Evolutionary conservation across 2,113 vertebrate genomes (phyloP).

Genomic region (Hemiscyllium ocellatum): DNA sequence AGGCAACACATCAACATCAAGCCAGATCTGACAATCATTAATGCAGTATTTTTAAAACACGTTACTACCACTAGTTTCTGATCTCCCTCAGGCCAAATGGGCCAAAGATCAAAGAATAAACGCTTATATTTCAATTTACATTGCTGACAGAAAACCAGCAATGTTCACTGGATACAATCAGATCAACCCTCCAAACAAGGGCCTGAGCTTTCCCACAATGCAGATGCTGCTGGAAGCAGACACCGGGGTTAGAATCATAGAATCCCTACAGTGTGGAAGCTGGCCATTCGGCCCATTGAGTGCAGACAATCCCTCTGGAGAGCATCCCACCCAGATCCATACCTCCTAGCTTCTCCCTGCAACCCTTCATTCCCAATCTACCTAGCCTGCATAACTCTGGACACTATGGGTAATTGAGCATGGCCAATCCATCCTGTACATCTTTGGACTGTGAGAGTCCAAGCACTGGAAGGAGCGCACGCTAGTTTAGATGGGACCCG

Average conservation of each 20-base stretch:
- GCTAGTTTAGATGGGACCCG: too few relatives aligned
- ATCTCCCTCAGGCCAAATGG: not conserved
- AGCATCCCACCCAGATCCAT: too few relatives aligned
- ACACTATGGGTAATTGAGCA: too few relatives aligned
- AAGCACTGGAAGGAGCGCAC: rapidly evolving
- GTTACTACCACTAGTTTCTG: not conserved
- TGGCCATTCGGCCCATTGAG: too few relatives aligned
- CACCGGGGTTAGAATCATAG: not conserved
- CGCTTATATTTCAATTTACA: not conserved
- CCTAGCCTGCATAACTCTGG: too few relatives aligned
- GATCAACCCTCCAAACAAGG: not conserved
- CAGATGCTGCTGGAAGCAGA: not conserved
- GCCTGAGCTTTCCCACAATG: not conserved
- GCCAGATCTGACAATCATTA: not conserved
- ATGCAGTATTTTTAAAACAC: not conserved
- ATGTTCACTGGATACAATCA: not conserved
- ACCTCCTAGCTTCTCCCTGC: too few relatives aligned
- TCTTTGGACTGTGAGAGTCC: too few relatives aligned
- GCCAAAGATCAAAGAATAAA: not conserved
- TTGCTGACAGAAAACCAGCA: not conserved
- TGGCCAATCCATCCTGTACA: too few relatives aligned
- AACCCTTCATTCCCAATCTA: too few relatives aligned
- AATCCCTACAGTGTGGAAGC: too few relatives aligned
- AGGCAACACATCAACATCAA: not conserved
- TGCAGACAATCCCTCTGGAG: too few relatives aligned